Evolutionary conservation across 2,113 vertebrate species (phyloP).

Genomic region (Alaudala cheleensis): DNA sequence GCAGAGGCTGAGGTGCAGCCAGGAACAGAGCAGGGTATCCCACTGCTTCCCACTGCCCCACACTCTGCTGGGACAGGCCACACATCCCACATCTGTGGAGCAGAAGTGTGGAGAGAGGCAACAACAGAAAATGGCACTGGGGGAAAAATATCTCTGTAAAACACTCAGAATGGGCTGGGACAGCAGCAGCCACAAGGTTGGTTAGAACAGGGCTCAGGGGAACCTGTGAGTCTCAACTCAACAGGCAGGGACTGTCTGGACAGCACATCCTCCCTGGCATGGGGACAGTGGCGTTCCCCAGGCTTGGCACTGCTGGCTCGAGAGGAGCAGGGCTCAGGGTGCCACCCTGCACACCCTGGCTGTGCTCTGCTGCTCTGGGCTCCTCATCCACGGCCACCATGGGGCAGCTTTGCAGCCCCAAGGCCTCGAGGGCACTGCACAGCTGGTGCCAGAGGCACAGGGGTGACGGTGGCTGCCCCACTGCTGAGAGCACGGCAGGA

Average conservation of each 20-base stretch:
- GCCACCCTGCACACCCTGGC: not conserved
- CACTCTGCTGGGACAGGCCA: rapidly evolving
- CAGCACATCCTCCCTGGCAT: not conserved
- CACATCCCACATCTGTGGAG: not conserved
- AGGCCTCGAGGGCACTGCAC: rapidly evolving
- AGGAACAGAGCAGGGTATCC: not conserved
- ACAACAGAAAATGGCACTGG: not conserved
- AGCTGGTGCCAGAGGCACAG: not conserved
- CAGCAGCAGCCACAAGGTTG: not conserved
- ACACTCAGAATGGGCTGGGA: not conserved
- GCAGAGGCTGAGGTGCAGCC: not conserved
- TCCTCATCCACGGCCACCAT: rapidly evolving
- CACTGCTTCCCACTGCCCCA: not conserved
- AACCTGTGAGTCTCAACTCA: not conserved
- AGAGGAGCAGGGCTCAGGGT: not conserved
- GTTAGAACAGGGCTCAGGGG: not conserved
- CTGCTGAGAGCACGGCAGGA: not conserved
- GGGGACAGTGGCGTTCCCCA: not conserved
- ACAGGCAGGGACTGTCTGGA: not conserved
- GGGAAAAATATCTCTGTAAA: not conserved
- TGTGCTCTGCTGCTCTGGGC: not conserved
- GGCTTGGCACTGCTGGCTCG: rapidly evolving
- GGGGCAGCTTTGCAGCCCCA: not conserved
- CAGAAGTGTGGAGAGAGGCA: not conserved
- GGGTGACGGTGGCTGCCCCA: not conserved